Evolutionary conservation across 2,113 vertebrate species (phyloP).

Genomic region (Mohoua ochrocephala): DNA sequence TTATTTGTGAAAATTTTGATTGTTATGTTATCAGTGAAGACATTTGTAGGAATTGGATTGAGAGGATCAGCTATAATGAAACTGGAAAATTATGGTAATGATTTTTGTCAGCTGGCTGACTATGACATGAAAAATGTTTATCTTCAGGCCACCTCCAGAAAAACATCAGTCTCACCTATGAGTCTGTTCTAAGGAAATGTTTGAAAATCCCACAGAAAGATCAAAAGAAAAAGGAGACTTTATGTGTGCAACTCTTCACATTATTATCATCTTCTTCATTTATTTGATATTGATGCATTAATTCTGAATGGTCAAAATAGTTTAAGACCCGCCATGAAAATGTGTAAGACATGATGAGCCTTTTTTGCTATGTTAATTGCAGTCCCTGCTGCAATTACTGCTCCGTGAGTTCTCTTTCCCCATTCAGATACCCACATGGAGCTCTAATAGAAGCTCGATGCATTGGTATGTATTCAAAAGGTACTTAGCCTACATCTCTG

Average conservation of each 20-base stretch:
- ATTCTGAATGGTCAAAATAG: not conserved
- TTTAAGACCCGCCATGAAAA: not conserved
- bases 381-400: not conserved
- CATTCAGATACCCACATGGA: not conserved
- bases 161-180: not conserved
- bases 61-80: not conserved
- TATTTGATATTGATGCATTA: not conserved
- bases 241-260: not conserved
- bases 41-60: not conserved
- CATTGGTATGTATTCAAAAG: not conserved
- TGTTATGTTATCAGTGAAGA: not conserved
- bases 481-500: not conserved
- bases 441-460: not conserved
- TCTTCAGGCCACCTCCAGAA: not conserved
- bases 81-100: not conserved
- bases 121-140: not conserved
- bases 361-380: not conserved
- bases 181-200: not conserved
- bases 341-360: rapidly evolving
- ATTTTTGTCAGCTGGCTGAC: not conserved
- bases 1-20: not conserved
- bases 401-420: not conserved
- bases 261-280: not conserved
- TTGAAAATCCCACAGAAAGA: not conserved
- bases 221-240: not conserved